Evolutionary conservation across 2,797 vertebrate genomes (phyloP).

Genomic region (Fistularia commersonii): DNA sequence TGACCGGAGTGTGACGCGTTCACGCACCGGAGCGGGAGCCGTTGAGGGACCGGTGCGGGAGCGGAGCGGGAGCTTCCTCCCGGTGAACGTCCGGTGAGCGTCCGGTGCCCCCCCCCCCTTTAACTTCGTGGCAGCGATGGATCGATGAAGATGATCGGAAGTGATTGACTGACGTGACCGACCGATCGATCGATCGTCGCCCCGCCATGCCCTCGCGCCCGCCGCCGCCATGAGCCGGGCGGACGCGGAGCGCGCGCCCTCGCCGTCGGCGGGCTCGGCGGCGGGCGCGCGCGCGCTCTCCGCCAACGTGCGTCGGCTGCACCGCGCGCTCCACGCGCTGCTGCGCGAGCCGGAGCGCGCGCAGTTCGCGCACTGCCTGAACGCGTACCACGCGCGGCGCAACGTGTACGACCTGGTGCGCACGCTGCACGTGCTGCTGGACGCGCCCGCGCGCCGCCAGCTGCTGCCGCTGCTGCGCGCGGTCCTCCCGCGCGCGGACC

Average conservation of each 20-base stretch:
- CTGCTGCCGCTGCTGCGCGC: constrained; percentile 93
- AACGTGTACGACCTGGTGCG: constrained; percentile 97
- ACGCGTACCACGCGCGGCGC: constrained; percentile 92
- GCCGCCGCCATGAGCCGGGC: constrained; percentile 80
- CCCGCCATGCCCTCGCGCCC: constrained; percentile 50
- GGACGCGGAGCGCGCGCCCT: constrained; percentile 83
- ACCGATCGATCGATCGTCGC: constrained; percentile 50
- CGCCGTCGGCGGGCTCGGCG: constrained; percentile 77
- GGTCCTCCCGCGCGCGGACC: constrained; percentile 94
- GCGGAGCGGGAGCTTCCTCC: too few relatives aligned
- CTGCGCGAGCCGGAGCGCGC: constrained; percentile 90
- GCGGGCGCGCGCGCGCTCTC: constrained; percentile 86
- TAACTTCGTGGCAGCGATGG: too few relatives aligned
- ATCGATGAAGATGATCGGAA: too few relatives aligned
- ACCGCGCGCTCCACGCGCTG: constrained; percentile 90
- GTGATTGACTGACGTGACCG: too few relatives aligned
- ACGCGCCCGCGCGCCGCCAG: constrained; percentile 88
- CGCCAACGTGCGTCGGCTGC: constrained; percentile 90
- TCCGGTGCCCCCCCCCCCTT: too few relatives aligned
- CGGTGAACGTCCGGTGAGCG: too few relatives aligned
- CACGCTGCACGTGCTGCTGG: constrained; percentile 90
- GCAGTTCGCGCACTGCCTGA: constrained; percentile 95
- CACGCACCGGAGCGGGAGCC: too few relatives aligned
- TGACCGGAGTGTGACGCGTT: too few relatives aligned
- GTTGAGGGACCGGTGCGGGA: too few relatives aligned